Conservation (phyloP, 1,140 invertebrate species). For the Neoseiulus cucumeris region DNA sequence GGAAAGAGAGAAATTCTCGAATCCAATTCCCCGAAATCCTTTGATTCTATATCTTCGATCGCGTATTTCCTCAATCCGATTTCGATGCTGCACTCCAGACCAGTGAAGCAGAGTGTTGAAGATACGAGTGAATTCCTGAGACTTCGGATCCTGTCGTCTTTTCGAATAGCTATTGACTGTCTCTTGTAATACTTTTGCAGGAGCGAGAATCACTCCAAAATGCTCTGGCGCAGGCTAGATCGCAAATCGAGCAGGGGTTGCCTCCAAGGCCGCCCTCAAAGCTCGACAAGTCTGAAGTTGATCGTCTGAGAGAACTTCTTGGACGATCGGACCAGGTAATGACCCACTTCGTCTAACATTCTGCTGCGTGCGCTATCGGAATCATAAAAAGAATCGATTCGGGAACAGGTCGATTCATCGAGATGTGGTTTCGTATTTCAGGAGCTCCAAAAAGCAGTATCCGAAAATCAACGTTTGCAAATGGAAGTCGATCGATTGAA, state of each 20-base stretch:
- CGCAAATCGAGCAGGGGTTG: slow-evolving; percentile 6
- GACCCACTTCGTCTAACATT: not conserved
- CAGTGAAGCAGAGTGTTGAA: no score
- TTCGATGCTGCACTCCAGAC: no score
- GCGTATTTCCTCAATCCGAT: no score
- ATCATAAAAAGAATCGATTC: no score
- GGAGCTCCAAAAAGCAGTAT: slow-evolving; percentile 21
- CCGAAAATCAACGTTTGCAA: slow-evolving; percentile 22
- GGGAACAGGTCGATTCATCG: no score
- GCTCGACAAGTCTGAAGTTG: slow-evolving; percentile 5
- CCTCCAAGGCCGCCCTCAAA: slow-evolving; percentile 7
- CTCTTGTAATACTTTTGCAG: not conserved
- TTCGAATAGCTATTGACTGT: no score
- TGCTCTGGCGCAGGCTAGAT: not conserved
- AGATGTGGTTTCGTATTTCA: not conserved
- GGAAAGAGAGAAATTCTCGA: no score
- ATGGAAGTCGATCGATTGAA: slow-evolving; percentile 57
- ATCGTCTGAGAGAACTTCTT: slow-evolving; percentile 8
- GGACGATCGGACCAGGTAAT: slow-evolving; percentile 6
- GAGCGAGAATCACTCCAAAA: slow-evolving; percentile 9
- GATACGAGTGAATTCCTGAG: no score
- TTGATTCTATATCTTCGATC: no score
- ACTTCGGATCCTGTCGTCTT: no score
- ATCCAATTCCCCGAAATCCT: no score
- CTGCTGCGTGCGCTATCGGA: no score